Evolutionary conservation across 2,888 invertebrate genomes (phyloP).

Genomic region (Epinotia brunnichana): DNA sequence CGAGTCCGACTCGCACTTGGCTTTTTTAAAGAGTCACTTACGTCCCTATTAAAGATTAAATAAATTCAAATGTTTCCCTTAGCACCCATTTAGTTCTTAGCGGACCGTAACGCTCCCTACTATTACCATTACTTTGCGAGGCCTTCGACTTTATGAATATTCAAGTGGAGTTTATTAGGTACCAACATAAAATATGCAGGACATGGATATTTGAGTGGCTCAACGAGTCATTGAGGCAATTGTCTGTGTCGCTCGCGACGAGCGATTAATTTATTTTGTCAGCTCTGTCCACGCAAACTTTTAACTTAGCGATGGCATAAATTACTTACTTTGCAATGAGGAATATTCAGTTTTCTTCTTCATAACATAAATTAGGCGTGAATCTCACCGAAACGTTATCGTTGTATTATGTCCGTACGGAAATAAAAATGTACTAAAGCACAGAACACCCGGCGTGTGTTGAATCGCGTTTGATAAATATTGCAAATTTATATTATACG

Average conservation of each 20-base stretch:
- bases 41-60: background rate
- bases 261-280: conserved; percentile 60
- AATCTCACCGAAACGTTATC: conserved; percentile 9
- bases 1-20: too few relatives aligned
- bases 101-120: conserved; percentile 36
- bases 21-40: conserved; percentile 11
- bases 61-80: conserved; percentile 31
- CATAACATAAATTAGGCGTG: conserved; percentile 28
- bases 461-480: conserved; percentile 5
- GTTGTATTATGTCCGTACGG: conserved; percentile 21
- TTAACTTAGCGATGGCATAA: conserved; percentile 15
- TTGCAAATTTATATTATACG: conserved; percentile 20
- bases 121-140: conserved; percentile 22
- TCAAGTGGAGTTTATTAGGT: conserved; percentile 53
- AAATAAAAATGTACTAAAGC: conserved; percentile 20
- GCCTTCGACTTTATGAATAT: conserved; percentile 47
- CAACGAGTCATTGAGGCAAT: conserved; percentile 61
- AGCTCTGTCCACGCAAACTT: conserved; percentile 25
- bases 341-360: conserved; percentile 25
- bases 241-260: conserved; percentile 48
- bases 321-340: conserved; percentile 28
- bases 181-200: conserved; percentile 54
- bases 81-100: conserved; percentile 32
- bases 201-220: conserved; percentile 52
- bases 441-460: conserved; percentile 29